phyloP scores from a whole-genome alignment of 2,888 invertebrate species.

The Phyto melanocephala region DNA sequence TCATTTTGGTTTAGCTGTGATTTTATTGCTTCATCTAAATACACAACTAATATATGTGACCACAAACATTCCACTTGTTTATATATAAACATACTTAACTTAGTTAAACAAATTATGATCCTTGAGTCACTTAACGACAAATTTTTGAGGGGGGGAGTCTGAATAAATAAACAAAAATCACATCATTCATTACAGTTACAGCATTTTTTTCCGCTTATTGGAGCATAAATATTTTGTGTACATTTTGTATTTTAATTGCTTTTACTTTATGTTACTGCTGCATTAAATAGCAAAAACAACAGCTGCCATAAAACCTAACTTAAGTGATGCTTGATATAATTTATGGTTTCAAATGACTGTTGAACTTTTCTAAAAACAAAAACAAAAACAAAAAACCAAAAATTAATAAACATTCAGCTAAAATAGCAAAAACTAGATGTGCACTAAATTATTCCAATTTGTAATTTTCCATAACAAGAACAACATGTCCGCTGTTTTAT shows the following conservation, averaged over 20 bases:
- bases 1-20: no score
- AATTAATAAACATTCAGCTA: not conserved
- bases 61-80: not conserved
- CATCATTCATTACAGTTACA: conserved; percentile 5
- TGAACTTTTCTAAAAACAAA: not conserved
- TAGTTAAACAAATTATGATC: not conserved
- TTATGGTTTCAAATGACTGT: not conserved
- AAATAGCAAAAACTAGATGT: not conserved
- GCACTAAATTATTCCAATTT: not conserved
- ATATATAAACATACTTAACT: not conserved
- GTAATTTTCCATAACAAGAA: not conserved
- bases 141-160: not conserved
- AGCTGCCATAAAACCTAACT: not conserved
- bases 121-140: not conserved
- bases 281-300: not conserved
- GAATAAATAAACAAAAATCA: not conserved
- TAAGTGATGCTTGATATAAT: not conserved
- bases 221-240: conserved; percentile 43
- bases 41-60: not conserved
- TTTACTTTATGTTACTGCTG: conserved; percentile 3
- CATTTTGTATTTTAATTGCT: conserved; percentile 21
- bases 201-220: conserved; percentile 47
- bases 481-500: conserved; percentile 6
- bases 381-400: no score
- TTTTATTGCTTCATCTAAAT: no score